Evolutionary conservation across 2,888 invertebrate genomes (phyloP).

Genomic region (Pseudanteris insignis): DNA sequence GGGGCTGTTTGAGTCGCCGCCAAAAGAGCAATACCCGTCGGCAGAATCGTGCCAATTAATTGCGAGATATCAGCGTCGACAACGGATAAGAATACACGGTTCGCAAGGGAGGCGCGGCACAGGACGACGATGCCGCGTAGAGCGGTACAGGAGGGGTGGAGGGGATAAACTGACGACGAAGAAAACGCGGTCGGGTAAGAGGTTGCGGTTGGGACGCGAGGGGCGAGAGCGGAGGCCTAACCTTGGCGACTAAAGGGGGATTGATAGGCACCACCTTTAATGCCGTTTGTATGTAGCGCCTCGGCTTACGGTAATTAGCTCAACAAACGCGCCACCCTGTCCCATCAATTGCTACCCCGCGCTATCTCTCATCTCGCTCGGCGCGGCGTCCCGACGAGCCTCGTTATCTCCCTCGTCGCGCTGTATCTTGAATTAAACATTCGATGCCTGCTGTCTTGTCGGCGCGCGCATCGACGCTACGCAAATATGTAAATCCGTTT

Average conservation of each 20-base stretch:
- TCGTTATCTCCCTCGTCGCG: slow-evolving; percentile 43
- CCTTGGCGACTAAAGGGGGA: slow-evolving; percentile 43
- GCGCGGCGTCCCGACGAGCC: slow-evolving; percentile 24
- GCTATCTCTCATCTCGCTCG: slow-evolving; percentile 50
- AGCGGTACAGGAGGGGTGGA: too few relatives aligned
- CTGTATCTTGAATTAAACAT: slow-evolving; percentile 65
- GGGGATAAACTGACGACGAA: not conserved
- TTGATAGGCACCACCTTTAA: slow-evolving; percentile 62
- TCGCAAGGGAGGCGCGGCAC: too few relatives aligned
- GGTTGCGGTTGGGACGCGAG: not conserved
- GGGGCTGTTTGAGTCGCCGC: too few relatives aligned
- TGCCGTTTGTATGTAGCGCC: slow-evolving; percentile 67
- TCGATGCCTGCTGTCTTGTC: slow-evolving; percentile 65
- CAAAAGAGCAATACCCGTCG: too few relatives aligned
- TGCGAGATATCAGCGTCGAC: slow-evolving; percentile 41
- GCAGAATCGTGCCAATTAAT: slow-evolving; percentile 42
- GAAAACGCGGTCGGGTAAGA: not conserved
- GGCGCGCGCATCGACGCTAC: slow-evolving; percentile 60
- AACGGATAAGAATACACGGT: slow-evolving; percentile 27
- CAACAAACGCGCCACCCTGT: slow-evolving; percentile 66
- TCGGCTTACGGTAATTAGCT: slow-evolving; percentile 67
- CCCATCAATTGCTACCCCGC: slow-evolving; percentile 66
- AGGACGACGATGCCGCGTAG: too few relatives aligned
- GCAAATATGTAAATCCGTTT: slow-evolving; percentile 58
- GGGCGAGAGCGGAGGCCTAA: slow-evolving; percentile 9